These are phyloP conservation scores for Petrocephalus sullivani DNA, from an alignment of 2,797 vertebrate genomes.

Conservation along the genomic window DNA sequence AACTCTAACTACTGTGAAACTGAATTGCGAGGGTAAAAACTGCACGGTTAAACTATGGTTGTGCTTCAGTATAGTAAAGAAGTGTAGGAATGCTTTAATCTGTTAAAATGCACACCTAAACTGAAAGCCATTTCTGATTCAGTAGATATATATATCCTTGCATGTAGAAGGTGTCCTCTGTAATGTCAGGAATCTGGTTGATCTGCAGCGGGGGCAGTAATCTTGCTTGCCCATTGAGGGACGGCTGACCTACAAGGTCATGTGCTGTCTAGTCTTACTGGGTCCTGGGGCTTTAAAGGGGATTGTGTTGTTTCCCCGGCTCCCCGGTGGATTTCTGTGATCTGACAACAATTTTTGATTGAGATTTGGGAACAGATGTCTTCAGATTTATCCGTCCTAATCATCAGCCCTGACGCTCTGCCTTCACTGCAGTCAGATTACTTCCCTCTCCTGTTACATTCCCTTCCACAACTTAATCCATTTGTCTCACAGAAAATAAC, in stretches of 20 bases:
- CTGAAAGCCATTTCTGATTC: background rate
- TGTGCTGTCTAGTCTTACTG: background rate
- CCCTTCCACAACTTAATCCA: background rate
- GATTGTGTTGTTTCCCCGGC: background rate
- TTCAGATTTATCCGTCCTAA: background rate
- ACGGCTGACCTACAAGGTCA: background rate
- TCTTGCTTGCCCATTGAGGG: background rate
- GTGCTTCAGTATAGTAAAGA: background rate
- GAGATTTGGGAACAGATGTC: background rate
- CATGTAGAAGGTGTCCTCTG: background rate
- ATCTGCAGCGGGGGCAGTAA: background rate
- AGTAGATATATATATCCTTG: background rate
- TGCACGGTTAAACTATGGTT: background rate
- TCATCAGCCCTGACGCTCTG: background rate
- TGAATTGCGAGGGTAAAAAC: background rate
- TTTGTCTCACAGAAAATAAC: background rate
- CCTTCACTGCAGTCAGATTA: background rate
- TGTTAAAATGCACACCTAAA: background rate
- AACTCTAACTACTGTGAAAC: slow-evolving; percentile 8
- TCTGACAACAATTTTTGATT: background rate
- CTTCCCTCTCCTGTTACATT: background rate
- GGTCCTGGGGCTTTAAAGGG: background rate
- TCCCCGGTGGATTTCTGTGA: background rate
- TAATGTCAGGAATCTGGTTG: background rate
- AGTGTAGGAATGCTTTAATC: background rate